Evolutionary conservation across 1,140 invertebrate genomes (phyloP).

Genomic region (Cephus cinctus): DNA sequence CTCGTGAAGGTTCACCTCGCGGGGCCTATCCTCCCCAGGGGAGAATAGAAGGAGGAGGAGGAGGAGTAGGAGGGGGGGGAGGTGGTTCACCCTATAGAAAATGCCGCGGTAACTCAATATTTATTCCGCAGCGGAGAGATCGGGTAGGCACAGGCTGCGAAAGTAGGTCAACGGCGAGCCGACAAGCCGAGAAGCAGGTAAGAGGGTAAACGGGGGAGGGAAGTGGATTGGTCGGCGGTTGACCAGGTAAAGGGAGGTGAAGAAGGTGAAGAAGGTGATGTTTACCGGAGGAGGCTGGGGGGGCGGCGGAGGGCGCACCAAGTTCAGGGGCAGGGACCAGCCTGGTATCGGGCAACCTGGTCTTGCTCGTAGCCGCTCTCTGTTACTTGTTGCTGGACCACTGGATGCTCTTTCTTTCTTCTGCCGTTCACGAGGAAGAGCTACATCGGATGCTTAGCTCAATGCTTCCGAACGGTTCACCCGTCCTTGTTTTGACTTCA

Average conservation of each 20-base stretch:
- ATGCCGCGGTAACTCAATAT: constrained; percentile 28
- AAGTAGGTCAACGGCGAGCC: too few species aligned
- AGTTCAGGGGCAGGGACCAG: constrained; percentile 50
- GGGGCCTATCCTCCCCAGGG: too few species aligned
- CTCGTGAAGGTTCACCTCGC: too few species aligned
- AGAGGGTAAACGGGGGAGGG: constrained; percentile 44
- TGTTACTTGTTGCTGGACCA: too few species aligned
- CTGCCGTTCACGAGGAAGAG: too few species aligned
- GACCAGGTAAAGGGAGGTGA: constrained; percentile 4
- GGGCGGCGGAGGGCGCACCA: constrained; percentile 39
- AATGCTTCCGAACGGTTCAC: too few species aligned
- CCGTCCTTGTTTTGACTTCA: too few species aligned
- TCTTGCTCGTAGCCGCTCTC: too few species aligned
- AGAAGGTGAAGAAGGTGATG: constrained; percentile 8
- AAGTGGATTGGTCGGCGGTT: too few species aligned
- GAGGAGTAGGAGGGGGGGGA: neutral
- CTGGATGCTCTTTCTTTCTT: neutral
- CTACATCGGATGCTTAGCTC: too few species aligned
- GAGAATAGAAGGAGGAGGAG: neutral
- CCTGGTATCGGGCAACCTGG: too few species aligned
- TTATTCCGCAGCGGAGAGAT: constrained; percentile 20
- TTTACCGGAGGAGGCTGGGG: constrained; percentile 31
- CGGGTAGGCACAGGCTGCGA: constrained; percentile 4
- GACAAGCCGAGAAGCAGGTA: constrained; percentile 35
- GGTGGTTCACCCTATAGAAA: constrained; percentile 18